These are phyloP conservation scores for Pseudomugil gertrudae DNA, from an alignment of 2,797 vertebrate genomes.

Conservation along the genomic window DNA sequence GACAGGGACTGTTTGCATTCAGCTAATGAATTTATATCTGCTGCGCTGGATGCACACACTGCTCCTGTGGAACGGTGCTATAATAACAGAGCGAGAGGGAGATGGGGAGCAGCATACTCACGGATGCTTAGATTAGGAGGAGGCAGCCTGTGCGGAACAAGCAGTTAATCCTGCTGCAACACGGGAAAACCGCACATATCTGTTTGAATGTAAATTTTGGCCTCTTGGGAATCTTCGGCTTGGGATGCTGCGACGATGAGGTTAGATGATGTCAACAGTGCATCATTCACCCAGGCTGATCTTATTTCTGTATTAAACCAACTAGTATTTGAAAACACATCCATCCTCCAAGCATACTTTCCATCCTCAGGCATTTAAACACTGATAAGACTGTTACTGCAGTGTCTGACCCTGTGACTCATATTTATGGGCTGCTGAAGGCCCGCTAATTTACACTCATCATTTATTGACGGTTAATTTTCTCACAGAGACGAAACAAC, in stretches of 20 bases:
- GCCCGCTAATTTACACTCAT: conserved; percentile 62
- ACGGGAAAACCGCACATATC: conserved; percentile 10
- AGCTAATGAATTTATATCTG: conserved; percentile 55
- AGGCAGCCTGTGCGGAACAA: conserved; percentile 13
- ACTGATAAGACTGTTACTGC: conserved; percentile 66
- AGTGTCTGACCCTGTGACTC: conserved; percentile 53
- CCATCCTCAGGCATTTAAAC: conserved; percentile 48
- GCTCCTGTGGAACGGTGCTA: conserved; percentile 47
- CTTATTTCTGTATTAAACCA: conserved; percentile 44
- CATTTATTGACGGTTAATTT: conserved; percentile 69
- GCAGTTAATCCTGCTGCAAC: conserved; percentile 20
- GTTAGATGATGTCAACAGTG: conserved; percentile 34
- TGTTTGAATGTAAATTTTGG: conserved; percentile 11
- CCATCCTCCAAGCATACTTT: conserved; percentile 43
- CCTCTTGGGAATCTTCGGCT: conserved; percentile 6
- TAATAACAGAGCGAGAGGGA: conserved; percentile 37
- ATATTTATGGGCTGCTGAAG: conserved; percentile 52
- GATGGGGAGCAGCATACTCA: conserved; percentile 5
- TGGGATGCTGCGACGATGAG: conserved; percentile 10
- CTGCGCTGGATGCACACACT: conserved; percentile 23
- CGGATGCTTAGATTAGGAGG: conserved; percentile 20
- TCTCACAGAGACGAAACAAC: conserved; percentile 37
- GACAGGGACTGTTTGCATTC: conserved; percentile 24
- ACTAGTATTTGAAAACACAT: conserved; percentile 33
- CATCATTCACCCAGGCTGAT: conserved; percentile 24